phyloP scores from a whole-genome alignment of 2,797 vertebrate genomes.

The Rallus crepitans region DNA sequence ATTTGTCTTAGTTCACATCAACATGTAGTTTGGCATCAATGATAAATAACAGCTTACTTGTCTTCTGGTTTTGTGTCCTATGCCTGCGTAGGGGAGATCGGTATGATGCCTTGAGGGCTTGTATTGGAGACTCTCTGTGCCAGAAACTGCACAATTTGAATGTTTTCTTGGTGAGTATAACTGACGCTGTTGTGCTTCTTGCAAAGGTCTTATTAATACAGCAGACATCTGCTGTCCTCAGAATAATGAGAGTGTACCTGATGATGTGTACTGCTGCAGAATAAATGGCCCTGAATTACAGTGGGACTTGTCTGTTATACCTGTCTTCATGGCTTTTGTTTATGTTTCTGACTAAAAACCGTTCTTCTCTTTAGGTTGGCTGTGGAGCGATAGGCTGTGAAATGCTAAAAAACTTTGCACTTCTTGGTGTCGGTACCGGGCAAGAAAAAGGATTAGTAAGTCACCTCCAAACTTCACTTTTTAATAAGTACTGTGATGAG shows the following conservation, averaged over 20 bases:
- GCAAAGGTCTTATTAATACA: neutral
- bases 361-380: conserved; percentile 85
- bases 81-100: conserved; percentile 86
- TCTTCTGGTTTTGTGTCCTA: neutral
- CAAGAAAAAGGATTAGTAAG: conserved; percentile 82
- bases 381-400: conserved; percentile 99
- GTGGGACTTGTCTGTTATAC: neutral
- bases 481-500: neutral
- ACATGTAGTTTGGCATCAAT: neutral
- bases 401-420: conserved; percentile 98
- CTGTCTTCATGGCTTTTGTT: neutral
- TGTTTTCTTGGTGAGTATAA: conserved; percentile 91
- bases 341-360: neutral
- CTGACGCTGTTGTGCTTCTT: neutral
- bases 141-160: conserved; percentile 89
- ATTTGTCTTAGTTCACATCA: neutral
- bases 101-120: conserved; percentile 93
- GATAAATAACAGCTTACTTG: neutral
- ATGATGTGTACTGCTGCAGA: neutral
- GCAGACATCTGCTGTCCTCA: neutral
- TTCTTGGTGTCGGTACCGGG: conserved; percentile 91
- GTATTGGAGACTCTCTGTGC: conserved; percentile 91
- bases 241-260: neutral
- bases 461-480: neutral
- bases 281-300: neutral